Conservation (phyloP, 2,888 invertebrate species). For the Rhyacophila evoluta region DNA sequence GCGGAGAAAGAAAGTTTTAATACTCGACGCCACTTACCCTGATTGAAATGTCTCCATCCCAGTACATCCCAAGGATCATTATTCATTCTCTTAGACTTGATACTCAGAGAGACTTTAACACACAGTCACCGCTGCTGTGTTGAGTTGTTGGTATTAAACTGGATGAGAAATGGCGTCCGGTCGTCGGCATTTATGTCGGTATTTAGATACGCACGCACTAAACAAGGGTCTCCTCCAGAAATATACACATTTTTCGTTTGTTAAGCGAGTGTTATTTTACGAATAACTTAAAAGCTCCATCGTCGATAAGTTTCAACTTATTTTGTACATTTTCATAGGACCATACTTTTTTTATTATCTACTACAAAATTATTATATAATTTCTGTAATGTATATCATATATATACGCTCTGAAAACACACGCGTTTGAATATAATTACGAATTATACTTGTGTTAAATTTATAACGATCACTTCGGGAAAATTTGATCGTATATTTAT, state of each 20-base stretch:
- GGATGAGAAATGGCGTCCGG: constrained; percentile 21
- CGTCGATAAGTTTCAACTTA: too few species aligned
- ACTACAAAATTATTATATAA: too few species aligned
- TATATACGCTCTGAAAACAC: too few species aligned
- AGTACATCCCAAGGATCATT: constrained; percentile 50
- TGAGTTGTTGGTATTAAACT: background rate
- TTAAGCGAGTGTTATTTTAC: too few species aligned
- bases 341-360: too few species aligned
- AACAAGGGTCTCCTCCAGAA: background rate
- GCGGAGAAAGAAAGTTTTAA: constrained; percentile 32
- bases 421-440: too few species aligned
- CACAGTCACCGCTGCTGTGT: background rate
- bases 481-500: too few species aligned
- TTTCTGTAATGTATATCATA: too few species aligned
- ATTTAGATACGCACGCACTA: background rate
- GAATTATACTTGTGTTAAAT: too few species aligned
- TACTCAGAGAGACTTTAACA: constrained; percentile 26
- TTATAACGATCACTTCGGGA: too few species aligned
- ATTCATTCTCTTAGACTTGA: constrained; percentile 51
- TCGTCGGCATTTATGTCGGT: background rate
- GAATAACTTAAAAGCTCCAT: too few species aligned
- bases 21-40: constrained; percentile 51
- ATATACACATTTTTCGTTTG: background rate
- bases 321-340: too few species aligned
- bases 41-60: constrained; percentile 53